These are phyloP conservation scores for Alosa alosa DNA, from an alignment of 2,113 vertebrate genomes.

Conservation along the genomic window DNA sequence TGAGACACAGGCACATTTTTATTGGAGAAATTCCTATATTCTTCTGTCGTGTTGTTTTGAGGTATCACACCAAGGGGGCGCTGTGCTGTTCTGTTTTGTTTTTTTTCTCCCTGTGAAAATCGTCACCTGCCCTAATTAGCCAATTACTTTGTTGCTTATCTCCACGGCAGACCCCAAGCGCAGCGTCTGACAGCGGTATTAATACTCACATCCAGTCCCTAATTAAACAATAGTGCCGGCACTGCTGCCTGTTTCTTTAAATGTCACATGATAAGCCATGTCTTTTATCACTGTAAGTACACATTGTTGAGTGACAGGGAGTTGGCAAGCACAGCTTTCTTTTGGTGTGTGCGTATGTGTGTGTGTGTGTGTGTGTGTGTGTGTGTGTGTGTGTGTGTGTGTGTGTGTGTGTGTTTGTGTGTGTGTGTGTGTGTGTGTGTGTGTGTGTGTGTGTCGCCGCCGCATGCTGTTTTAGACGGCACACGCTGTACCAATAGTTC, in stretches of 20 bases:
- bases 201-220: neutral
- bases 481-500: too few species aligned
- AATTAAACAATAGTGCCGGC: neutral
- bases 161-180: neutral
- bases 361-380: too few species aligned
- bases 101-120: neutral
- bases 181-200: neutral
- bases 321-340: neutral
- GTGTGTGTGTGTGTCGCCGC: too few species aligned
- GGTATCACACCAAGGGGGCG: neutral
- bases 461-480: too few species aligned
- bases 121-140: neutral
- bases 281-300: neutral
- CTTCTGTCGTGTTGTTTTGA: neutral
- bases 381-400: too few species aligned
- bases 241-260: neutral
- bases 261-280: neutral
- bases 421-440: too few species aligned
- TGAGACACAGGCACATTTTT: neutral
- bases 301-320: neutral
- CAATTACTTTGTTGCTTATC: neutral
- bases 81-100: neutral
- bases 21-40: neutral
- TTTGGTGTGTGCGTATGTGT: too few species aligned
- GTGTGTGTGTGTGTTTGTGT: too few species aligned